Conservation (phyloP, 2,113 vertebrate genomes). For the Alligator mississippiensis region DNA sequence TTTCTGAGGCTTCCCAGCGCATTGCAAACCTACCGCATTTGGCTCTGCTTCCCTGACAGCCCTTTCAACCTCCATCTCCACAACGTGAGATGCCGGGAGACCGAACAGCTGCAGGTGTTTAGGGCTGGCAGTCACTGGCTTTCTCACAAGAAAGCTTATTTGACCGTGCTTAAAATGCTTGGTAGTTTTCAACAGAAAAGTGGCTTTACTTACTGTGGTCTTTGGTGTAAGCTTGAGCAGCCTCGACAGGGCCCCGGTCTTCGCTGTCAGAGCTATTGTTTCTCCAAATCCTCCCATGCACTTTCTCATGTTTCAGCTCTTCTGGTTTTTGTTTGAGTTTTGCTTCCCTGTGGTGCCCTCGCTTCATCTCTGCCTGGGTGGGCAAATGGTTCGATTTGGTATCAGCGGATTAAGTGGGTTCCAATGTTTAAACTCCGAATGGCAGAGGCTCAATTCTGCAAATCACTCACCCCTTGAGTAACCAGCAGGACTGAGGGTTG, state of each 20-base stretch:
- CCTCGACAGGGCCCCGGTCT: constrained; percentile 27
- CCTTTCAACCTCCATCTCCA: neutral
- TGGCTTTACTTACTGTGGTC: constrained; percentile 59
- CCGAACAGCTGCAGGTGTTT: neutral
- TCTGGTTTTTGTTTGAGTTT: constrained; percentile 64
- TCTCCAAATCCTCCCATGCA: constrained; percentile 11
- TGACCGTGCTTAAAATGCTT: neutral
- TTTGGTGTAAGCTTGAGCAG: constrained; percentile 34
- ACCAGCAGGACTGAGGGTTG: neutral
- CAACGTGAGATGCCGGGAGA: neutral
- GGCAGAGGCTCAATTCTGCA: neutral
- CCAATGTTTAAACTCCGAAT: accelerated
- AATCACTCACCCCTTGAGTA: neutral
- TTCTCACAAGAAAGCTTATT: neutral
- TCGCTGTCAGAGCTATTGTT: neutral
- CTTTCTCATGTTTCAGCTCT: constrained; percentile 53
- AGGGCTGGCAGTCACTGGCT: neutral
- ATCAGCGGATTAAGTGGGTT: neutral
- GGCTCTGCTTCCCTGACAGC: neutral
- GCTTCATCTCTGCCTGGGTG: constrained; percentile 74
- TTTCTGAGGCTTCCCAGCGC: accelerated
- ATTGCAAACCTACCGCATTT: neutral
- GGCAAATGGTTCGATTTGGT: constrained; percentile 63
- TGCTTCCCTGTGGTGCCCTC: constrained; percentile 68
- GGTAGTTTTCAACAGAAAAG: neutral